Evolutionary conservation across 2,888 invertebrate species (phyloP), one percentile per base, ranked within the genome.

Genomic region (Julus scanicus): DNA sequence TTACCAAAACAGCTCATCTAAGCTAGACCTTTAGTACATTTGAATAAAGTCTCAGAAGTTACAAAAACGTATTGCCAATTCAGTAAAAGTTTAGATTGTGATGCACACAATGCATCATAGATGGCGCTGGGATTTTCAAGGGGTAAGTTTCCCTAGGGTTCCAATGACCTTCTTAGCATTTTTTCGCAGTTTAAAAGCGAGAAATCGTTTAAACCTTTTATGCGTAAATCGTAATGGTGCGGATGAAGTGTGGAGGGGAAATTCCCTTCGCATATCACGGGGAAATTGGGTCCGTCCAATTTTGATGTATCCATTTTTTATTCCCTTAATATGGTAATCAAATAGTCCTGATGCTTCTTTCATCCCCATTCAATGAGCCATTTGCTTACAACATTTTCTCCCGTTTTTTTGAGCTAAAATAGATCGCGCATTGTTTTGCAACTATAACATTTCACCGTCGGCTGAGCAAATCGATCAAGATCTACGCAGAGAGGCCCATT

Each of bases 291-390:
- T 63, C n/a, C 2, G n/a, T 6, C 71, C 71, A 29, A 71, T 71
- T 71, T 29, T 29, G 71, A 71, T 71, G 71, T 71, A 71, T 71
- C 71, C 71, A 71, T 71, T 71, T 71, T 71, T 71, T 71, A 71
- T 71, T 20, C 71, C 71, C 71, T 71, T 71, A 71, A 71, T 71
- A 71, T 71, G 71, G 71, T 71, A 71, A 71, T 71, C 71, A 71
- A 71, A 71, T 71, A 71, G 71, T 71, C 71, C 71, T 29, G 71
- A 71, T 71, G 71, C 29, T 71, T 29, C 71, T 71, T 71, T 71
- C 71, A 71, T 71, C 71, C 71, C 71, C 71, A 71, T 71, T 71
- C 71, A 71, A 71, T 29, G 71, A 71, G 71, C 71, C 71, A 71
- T 71, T 71, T 71, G 71, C 71, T 71, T 71, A 71, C 71, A 71